Evolutionary conservation across 2,113 vertebrate genomes (phyloP).

Genomic region (Ictalurus furcatus): DNA sequence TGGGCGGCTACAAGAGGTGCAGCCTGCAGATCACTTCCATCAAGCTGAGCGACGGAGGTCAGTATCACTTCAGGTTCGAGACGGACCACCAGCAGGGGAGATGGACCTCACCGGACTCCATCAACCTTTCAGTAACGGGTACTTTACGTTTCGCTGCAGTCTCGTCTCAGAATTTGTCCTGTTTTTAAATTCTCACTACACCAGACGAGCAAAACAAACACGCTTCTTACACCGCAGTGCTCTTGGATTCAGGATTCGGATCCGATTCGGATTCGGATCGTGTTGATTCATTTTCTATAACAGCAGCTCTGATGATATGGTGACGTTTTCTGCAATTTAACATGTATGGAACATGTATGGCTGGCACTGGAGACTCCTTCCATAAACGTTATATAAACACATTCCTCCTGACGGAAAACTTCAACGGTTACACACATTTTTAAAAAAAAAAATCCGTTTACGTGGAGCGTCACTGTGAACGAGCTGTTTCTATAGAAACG

Average conservation of each 20-base stretch:
- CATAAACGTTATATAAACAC: too few species aligned
- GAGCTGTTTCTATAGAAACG: not conserved
- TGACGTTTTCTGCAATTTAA: not conserved
- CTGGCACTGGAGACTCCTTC: too few species aligned
- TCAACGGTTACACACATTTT: too few species aligned
- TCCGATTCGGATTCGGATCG: not conserved
- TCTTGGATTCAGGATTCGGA: not conserved
- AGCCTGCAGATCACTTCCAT: slow-evolving; percentile 68
- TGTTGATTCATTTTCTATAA: not conserved
- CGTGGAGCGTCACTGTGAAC: not conserved
- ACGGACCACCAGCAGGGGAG: slow-evolving; percentile 71
- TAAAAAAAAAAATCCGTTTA: not conserved
- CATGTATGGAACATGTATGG: not conserved
- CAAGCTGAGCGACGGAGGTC: slow-evolving; percentile 71
- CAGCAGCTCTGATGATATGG: not conserved
- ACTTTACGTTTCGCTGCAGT: not conserved
- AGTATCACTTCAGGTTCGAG: slow-evolving; percentile 78
- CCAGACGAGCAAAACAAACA: not conserved
- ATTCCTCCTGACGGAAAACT: not conserved
- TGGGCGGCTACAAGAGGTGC: slow-evolving; percentile 63
- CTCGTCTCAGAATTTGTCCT: not conserved
- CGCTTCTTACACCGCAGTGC: not conserved
- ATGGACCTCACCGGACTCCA: slow-evolving; percentile 73
- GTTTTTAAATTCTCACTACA: not conserved
- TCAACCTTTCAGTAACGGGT: slow-evolving; percentile 73